Evolutionary conservation across 2,888 invertebrate genomes (phyloP).

Genomic region (Orthosia cruda): DNA sequence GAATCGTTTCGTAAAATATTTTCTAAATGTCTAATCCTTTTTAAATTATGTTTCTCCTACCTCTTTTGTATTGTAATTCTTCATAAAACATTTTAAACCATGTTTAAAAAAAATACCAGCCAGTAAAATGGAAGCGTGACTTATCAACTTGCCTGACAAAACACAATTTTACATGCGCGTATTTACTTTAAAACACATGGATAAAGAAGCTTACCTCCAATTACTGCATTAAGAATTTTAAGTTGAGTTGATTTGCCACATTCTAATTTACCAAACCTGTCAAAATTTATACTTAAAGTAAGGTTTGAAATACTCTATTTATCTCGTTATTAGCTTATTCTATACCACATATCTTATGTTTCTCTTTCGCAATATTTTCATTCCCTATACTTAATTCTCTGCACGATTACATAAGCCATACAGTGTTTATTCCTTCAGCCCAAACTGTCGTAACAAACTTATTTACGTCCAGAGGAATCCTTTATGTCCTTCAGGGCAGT

Average conservation of each 20-base stretch:
- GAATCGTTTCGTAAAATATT: background rate
- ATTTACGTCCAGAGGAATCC: slow-evolving; percentile 6
- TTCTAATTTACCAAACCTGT: too few relatives aligned
- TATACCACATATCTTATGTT: background rate
- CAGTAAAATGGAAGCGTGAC: too few relatives aligned
- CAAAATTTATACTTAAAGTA: too few relatives aligned
- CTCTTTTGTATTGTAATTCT: too few relatives aligned
- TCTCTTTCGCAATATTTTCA: background rate
- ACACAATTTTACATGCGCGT: too few relatives aligned
- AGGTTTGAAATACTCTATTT: too few relatives aligned
- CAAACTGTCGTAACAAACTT: slow-evolving; percentile 27
- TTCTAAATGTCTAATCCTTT: background rate
- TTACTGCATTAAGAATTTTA: too few relatives aligned
- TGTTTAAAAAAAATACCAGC: too few relatives aligned
- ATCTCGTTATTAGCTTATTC: background rate
- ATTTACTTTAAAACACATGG: background rate
- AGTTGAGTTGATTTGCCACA: too few relatives aligned
- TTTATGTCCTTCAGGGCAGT: slow-evolving; percentile 2
- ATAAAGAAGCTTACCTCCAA: background rate
- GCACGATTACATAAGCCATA: slow-evolving; percentile 17
- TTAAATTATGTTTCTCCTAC: background rate
- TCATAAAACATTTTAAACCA: too few relatives aligned
- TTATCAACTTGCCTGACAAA: too few relatives aligned
- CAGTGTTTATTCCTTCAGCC: slow-evolving; percentile 4
- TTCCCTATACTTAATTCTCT: background rate